Conservation (phyloP, 53 echinoderm and acorn worm genomes). For the Patiria pectinifera region DNA sequence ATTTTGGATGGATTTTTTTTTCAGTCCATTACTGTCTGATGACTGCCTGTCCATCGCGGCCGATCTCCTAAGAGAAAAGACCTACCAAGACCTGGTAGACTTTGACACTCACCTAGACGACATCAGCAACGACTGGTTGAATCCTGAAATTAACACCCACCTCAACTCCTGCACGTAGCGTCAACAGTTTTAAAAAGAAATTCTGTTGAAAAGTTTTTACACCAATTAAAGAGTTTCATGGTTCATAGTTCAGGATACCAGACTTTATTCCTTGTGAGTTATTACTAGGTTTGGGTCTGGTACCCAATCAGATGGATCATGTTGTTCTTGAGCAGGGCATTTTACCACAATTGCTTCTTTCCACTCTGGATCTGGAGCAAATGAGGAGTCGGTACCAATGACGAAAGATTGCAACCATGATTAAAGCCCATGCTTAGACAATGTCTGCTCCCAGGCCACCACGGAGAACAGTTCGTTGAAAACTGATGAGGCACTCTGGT, state of each 20-base stretch:
- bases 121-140: constrained; percentile 90
- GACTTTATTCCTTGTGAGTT: background rate
- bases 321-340: background rate
- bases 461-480: too few species aligned
- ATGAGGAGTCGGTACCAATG: background rate
- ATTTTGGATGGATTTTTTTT: background rate
- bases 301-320: background rate
- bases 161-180: constrained; percentile 64
- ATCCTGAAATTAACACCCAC: constrained; percentile 74
- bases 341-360: constrained; percentile 5
- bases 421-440: too few species aligned
- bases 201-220: background rate
- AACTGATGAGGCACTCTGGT: too few species aligned
- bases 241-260: background rate
- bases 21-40: constrained; percentile 45
- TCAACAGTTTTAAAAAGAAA: background rate
- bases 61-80: constrained; percentile 73
- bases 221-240: background rate
- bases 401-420: too few species aligned
- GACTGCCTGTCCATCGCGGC: constrained; percentile 67
- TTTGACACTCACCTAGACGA: constrained; percentile 94
- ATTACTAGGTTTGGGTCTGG: background rate
- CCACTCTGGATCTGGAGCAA: background rate
- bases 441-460: too few species aligned
- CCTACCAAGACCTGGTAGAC: constrained; percentile 76